phyloP scores from a whole-genome alignment of 2,797 vertebrate genomes.

The Sparus aurata region DNA sequence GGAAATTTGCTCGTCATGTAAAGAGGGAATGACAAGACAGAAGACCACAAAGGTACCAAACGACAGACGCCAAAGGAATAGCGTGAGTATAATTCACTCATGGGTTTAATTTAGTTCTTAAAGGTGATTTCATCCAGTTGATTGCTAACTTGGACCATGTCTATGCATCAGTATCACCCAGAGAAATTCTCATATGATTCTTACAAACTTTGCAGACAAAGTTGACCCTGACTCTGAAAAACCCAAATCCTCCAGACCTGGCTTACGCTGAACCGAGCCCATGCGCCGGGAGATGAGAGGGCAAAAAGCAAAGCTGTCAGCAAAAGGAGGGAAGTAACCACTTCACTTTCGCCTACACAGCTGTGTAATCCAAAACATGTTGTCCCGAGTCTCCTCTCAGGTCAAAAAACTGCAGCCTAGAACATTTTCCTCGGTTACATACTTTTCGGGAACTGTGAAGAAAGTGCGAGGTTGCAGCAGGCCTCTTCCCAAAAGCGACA shows the following conservation, averaged over 20 bases:
- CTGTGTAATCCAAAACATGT: slow-evolving; percentile 45
- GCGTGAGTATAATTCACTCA: too few species aligned
- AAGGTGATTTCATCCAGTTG: too few species aligned
- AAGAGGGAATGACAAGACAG: background rate
- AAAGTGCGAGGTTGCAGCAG: slow-evolving; percentile 39
- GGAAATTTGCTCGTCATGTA: background rate
- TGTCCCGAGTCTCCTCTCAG: slow-evolving; percentile 2
- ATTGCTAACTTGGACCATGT: background rate
- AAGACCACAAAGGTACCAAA: background rate
- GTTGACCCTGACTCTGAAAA: background rate
- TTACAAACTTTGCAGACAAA: background rate
- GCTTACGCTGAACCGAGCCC: background rate
- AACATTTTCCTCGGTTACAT: slow-evolving; percentile 34
- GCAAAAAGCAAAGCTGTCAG: slow-evolving; percentile 44
- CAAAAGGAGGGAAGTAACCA: slow-evolving; percentile 34
- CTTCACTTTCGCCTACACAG: slow-evolving; percentile 55
- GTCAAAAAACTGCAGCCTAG: slow-evolving; percentile 40
- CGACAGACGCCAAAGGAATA: too few species aligned
- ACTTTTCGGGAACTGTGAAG: slow-evolving; percentile 23
- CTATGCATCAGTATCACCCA: background rate
- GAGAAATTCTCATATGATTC: background rate
- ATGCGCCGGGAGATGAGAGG: background rate
- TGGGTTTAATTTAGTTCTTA: too few species aligned
- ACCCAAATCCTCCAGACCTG: slow-evolving; percentile 13
- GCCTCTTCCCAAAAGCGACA: slow-evolving; percentile 44